Evolutionary conservation across 2,113 vertebrate species (phyloP).

Genomic region (Spilogale gracilis): DNA sequence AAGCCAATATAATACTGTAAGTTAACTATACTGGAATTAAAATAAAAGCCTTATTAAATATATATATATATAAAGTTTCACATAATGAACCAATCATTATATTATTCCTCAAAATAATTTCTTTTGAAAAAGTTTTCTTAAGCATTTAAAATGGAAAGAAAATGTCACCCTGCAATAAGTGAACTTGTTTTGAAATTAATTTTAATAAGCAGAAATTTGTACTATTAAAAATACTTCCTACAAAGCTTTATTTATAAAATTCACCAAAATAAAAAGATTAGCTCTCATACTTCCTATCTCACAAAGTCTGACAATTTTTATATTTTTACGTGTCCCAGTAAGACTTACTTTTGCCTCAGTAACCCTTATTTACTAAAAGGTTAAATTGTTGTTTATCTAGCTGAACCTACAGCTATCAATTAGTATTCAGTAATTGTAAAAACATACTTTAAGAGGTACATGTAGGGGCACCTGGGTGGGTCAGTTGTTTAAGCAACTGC

Average conservation of each 20-base stretch:
- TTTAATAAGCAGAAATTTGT: not conserved
- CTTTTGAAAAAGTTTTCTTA: not conserved
- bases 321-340: not conserved
- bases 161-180: not conserved
- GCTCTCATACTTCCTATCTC: not conserved
- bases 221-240: not conserved
- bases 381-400: not conserved
- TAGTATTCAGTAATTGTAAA: not conserved
- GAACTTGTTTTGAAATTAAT: constrained; percentile 11
- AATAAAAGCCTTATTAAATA: not conserved
- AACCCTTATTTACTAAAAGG: not conserved
- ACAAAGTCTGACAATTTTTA: not conserved
- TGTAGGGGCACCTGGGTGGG: not conserved
- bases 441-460: not conserved
- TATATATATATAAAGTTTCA: not conserved
- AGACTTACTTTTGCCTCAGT: not conserved
- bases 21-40: not conserved
- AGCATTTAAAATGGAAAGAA: not conserved
- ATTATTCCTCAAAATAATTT: not conserved
- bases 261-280: not conserved
- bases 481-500: too few species aligned
- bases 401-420: not conserved
- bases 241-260: not conserved
- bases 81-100: not conserved
- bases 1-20: not conserved